Evolutionary conservation across 2,113 vertebrate species (phyloP), one percentile per base, ranked within the genome.

Genomic region (Esox niger): DNA sequence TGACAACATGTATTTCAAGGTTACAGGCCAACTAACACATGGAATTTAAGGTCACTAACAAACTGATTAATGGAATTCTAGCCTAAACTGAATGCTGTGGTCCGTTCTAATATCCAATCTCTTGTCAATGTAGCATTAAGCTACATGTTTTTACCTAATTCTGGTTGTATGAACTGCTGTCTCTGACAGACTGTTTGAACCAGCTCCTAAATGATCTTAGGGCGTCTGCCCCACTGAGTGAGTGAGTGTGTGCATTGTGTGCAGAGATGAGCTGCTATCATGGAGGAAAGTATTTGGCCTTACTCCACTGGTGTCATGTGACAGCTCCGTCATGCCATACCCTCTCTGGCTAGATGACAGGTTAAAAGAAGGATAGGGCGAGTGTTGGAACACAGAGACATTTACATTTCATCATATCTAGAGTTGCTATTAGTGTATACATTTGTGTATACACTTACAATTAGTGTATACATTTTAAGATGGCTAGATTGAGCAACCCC

Each of bases 331-430:
- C 64, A 63, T 56, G 43, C 62, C 64, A 63, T 56, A 47, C 60
- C 32, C 13, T 43, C 63, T 59, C 64, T 59, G 7, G 62, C 55
- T 43, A 63, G 76, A 80, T 84, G 63, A 73, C 71, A 73, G 60
- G 74, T 75, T 79, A 73, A 77, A 76, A 68, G 70, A 17, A 76
- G 62, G 35, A 46, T 21, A 33, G 13, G 3, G 32, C 38, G 26
- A 29, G 33, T 56, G 25, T 35, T 32, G 54, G 35, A 7, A 21
- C 65, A 26, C 23, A 35, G 20, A n/a, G 21, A 6, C 38, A n/a
- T 31, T 17, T 26, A 13, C 21, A 58, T n/a, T 10, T 84, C 74
- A 66, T n/a, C n/a, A n/a, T n/a, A n/a, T n/a, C n/a, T n/a, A n/a
- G n/a, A n/a, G n/a, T n/a, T n/a, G n/a, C n/a, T n/a, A n/a, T n/a